Conservation (phyloP, 2,113 vertebrate species). For the Brachypteracias leptosomus region DNA sequence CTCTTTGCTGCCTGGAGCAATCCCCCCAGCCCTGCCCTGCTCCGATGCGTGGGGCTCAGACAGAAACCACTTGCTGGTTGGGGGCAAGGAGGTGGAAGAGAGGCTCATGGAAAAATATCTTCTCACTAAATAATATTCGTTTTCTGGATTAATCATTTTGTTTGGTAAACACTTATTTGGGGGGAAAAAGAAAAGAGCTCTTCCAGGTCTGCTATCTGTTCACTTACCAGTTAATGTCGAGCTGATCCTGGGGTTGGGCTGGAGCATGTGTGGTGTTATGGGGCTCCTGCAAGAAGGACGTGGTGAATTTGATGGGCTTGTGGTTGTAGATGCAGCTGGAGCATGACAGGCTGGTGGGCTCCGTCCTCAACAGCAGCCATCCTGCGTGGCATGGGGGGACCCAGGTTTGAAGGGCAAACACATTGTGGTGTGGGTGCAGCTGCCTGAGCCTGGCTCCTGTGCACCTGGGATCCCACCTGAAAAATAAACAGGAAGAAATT, state of each 20-base stretch:
- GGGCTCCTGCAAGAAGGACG: neutral
- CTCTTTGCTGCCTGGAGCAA: too few relatives aligned
- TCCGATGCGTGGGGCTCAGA: accelerated
- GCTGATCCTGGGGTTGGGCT: neutral
- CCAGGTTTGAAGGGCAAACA: neutral
- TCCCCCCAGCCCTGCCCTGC: neutral
- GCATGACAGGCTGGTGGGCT: neutral
- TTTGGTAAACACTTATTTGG: neutral
- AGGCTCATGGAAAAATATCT: accelerated
- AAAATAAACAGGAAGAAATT: neutral
- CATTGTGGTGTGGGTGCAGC: accelerated
- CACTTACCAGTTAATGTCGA: accelerated
- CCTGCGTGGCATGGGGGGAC: accelerated
- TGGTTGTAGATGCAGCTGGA: accelerated
- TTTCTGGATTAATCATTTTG: neutral
- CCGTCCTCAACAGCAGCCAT: accelerated
- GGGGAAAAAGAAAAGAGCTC: neutral
- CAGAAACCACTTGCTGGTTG: neutral
- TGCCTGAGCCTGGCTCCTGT: neutral
- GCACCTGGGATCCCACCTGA: neutral
- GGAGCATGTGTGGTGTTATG: accelerated
- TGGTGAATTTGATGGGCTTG: neutral
- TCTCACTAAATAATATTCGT: neutral
- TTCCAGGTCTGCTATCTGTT: neutral
- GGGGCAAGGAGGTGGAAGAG: neutral